These are phyloP conservation scores for Neodiprion virginianus DNA, from an alignment of 1,140 invertebrate species.

Conservation along the genomic window DNA sequence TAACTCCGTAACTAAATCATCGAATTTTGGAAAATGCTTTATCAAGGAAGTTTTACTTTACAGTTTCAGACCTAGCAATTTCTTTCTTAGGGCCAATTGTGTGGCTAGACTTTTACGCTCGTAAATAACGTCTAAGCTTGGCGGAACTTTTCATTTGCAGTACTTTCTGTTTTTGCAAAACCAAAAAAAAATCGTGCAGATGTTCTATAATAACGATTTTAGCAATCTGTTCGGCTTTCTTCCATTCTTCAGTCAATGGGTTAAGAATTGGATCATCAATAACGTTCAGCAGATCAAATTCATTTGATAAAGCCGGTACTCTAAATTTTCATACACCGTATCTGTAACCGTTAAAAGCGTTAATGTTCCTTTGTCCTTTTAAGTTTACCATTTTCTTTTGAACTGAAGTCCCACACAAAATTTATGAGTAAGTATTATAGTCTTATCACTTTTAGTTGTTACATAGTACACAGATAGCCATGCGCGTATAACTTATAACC, in stretches of 20 bases:
- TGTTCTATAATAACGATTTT: slow-evolving; percentile 48
- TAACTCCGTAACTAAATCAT: slow-evolving; percentile 49
- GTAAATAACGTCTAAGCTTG: slow-evolving; percentile 49
- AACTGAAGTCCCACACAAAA: no score
- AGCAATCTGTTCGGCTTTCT: slow-evolving; percentile 38
- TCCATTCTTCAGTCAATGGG: slow-evolving; percentile 37
- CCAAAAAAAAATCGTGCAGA: slow-evolving; percentile 47
- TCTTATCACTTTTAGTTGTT: no score
- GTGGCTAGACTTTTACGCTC: slow-evolving; percentile 52
- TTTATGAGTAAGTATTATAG: no score
- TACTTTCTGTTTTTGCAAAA: slow-evolving; percentile 41
- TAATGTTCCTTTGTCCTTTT: slow-evolving; percentile 28
- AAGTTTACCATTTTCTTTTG: background rate
- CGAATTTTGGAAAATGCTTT: slow-evolving; percentile 51
- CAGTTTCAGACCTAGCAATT: slow-evolving; percentile 50
- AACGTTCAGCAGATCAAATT: slow-evolving; percentile 30
- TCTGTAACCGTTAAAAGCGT: slow-evolving; percentile 30
- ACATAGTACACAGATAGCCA: no score
- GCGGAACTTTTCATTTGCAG: slow-evolving; percentile 43
- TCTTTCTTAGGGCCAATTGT: slow-evolving; percentile 48
- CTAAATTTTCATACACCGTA: slow-evolving; percentile 35
- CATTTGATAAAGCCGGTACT: slow-evolving; percentile 16
- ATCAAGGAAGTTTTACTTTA: slow-evolving; percentile 41
- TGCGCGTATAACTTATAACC: no score
- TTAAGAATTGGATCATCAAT: slow-evolving; percentile 33